Percentiles rank a stretch among this genome's conserved stretches.
These are phyloP conservation scores for Danio jaintianensis DNA, from an alignment of 2,797 vertebrate species.

Conservation along the genomic window DNA sequence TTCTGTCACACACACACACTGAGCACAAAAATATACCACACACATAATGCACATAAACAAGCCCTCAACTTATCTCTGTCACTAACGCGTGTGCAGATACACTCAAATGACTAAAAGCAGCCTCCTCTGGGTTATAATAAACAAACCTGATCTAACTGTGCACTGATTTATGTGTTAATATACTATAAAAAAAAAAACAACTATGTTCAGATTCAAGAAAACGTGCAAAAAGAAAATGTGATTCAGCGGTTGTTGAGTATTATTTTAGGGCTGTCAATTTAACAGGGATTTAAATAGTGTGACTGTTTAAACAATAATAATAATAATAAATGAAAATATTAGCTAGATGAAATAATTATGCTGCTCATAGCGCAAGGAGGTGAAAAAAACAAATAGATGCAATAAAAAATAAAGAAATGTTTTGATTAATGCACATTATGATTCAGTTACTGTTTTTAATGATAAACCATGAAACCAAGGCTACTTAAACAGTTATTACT, in stretches of 20 bases:
- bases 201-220: neutral
- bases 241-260: neutral
- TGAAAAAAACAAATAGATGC: no score
- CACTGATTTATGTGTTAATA: slow-evolving; percentile 15
- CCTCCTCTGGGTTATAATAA: slow-evolving; percentile 25
- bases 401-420: no score
- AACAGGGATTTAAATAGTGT: neutral
- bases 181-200: slow-evolving; percentile 7
- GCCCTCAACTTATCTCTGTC: slow-evolving; percentile 43
- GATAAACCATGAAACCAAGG: no score
- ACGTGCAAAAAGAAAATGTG: neutral
- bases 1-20: slow-evolving; percentile 33
- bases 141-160: slow-evolving; percentile 24
- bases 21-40: slow-evolving; percentile 20
- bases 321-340: neutral
- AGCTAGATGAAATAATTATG: neutral
- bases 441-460: no score
- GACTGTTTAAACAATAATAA: neutral
- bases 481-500: no score
- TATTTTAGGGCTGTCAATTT: neutral
- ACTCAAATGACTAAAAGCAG: slow-evolving; percentile 20
- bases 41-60: slow-evolving; percentile 45
- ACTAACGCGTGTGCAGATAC: slow-evolving; percentile 6
- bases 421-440: no score
- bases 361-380: no score